phyloP scores from a whole-genome alignment of 2,888 invertebrate species.

The Plebejus anna region DNA sequence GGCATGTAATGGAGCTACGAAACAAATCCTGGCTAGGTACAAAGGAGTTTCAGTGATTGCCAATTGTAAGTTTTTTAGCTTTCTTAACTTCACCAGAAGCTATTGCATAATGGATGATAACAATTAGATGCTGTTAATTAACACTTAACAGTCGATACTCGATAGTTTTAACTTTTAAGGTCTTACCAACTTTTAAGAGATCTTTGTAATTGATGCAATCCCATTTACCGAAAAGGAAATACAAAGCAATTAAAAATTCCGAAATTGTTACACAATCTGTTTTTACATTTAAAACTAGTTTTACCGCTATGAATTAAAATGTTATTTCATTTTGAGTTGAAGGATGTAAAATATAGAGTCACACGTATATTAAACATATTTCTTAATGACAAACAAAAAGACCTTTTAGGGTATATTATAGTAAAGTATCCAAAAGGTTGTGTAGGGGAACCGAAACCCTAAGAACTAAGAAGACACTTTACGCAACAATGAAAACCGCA shows the following conservation, averaged over 20 bases:
- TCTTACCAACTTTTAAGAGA: neutral
- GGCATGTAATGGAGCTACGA: too few relatives aligned
- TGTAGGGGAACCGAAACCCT: neutral
- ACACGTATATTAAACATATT: neutral
- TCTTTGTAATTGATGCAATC: neutral
- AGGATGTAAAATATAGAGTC: neutral
- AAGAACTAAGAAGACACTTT: neutral
- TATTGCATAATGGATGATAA: neutral
- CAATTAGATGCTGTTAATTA: neutral
- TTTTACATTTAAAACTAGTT: constrained; percentile 9
- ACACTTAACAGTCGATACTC: neutral
- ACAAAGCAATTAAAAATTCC: constrained; percentile 12
- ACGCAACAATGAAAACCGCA: neutral
- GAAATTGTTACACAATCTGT: neutral
- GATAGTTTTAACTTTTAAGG: neutral
- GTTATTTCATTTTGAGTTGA: neutral
- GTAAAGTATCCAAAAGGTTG: neutral
- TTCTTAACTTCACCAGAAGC: neutral
- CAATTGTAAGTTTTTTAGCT: too few relatives aligned
- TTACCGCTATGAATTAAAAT: neutral
- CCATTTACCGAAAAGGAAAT: neutral
- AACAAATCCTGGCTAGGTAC: too few relatives aligned
- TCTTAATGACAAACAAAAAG: neutral
- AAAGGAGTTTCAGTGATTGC: too few relatives aligned
- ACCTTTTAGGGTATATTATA: neutral